Evolutionary conservation across 2,797 vertebrate genomes (phyloP), one percentile per base, ranked within the genome.

Genomic region (Micromesistius poutassou): DNA sequence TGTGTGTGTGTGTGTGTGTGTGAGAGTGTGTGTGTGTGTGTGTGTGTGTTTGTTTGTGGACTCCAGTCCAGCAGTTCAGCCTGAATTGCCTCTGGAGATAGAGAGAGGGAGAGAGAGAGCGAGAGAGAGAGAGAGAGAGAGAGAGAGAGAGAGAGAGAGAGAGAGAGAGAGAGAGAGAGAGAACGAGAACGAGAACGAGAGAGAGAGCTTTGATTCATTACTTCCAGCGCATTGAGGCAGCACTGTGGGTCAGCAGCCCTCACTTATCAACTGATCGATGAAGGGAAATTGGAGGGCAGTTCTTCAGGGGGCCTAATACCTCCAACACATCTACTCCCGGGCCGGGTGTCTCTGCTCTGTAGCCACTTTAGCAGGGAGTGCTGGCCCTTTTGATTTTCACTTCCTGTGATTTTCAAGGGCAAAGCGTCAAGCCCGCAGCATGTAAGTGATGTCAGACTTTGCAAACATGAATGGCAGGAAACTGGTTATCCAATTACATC

Each of bases 191-290:
- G 72, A 28, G 62, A n/a, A 5, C 3, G 70, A 25, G 74, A 13
- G 55, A 7, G 31, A 31, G 30, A 33, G 19, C n/a, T 90, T 89
- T 84, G 86, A 87, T 91, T 91, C 90, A 93, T 92, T 93, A 92
- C 83, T 86, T 80, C 73, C 73, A 74, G 83, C 77, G 87, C 91
- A 89, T 90, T 89, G 83, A 87, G 82, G 74, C 83, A 79, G 81
- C 89, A 82, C 72, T 84, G 86, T 87, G 80, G 85, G 84, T 93
- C 91, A 93, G 92, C 90, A 92, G 89, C 83, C 83, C 80, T 91
- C 87, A 86, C 88, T 82, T 84, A 86, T 84, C 68, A 79, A 66
- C 77, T 74, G 81, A 92, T 94, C 92, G 86, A 92, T 93, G 88
- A 82, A 78, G 71, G 86, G 78, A 87, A 91, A 89, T 81, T 81